Base-by-base conservation (phyloP, 2,113 vertebrate genomes). In the Athene noctua region DNA sequence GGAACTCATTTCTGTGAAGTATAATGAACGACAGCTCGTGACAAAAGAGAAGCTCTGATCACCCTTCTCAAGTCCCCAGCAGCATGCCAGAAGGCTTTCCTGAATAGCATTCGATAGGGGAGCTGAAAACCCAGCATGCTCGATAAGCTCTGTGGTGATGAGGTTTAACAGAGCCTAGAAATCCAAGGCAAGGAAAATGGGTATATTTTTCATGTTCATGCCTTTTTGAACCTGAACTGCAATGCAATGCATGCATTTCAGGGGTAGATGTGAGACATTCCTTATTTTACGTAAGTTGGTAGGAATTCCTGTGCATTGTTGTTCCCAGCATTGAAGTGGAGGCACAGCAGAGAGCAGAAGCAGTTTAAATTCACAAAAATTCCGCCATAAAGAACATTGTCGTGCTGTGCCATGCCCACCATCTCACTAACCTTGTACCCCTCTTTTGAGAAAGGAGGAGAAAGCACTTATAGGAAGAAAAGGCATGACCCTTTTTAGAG, bases 301-400 rank as follows among this genome's bases (percentile, higher is more conserved):
- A 49, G 83, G 40, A 62, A 42, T 74, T 74, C 5, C 54, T 49
- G 2, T 13, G 3, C 6, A 0, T 11, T 22, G 21, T 20, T 57
- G 36, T 25, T 63, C 36, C 70, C 71, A 63, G 32, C 29, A 13
- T 38, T 52, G 84, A 40, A 65, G 71, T 6, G 40, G 62, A 62
- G 32, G 71, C 12, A 51, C 25, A 3, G 6, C 25, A 46, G 34
- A 19, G 63, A 58, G 71, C 49, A 52, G 71, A 40, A 82, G 29
- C 0, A 1, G 4, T 8, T 77, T 63, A 40, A 77, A 51, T 25
- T 38, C 36, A 26, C 42, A 19, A 40, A 20, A 71, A 58, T 18
- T 23, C 36, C 44, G 59, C 51, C 57, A 32, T 13, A 7, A 57
- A 63, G 62, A 36, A 17, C 1, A 0, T 23, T 0, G 1, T 44